These are phyloP conservation scores for Dynastes tityus DNA, from an alignment of 2,888 invertebrate genomes.

Conservation along the genomic window DNA sequence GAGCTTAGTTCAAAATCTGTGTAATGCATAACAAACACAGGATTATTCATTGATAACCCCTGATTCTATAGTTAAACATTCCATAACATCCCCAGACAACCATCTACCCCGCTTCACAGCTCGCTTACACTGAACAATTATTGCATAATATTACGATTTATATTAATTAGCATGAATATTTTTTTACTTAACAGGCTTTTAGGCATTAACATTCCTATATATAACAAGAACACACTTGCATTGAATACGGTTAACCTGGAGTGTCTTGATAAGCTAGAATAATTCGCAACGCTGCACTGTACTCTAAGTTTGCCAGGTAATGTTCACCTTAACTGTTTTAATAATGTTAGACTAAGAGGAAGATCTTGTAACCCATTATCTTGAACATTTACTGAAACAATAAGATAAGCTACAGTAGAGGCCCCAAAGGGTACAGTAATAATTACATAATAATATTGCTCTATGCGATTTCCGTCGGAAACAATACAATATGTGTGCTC, in stretches of 20 bases:
- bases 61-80: too few species aligned
- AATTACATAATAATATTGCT: slow-evolving; percentile 52
- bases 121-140: too few species aligned
- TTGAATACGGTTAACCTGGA: not conserved
- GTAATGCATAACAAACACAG: too few species aligned
- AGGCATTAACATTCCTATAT: too few species aligned
- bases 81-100: too few species aligned
- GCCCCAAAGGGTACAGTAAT: slow-evolving; percentile 46
- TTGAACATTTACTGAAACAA: slow-evolving; percentile 48
- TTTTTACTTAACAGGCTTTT: too few species aligned
- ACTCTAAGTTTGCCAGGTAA: slow-evolving; percentile 18
- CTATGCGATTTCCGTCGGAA: slow-evolving; percentile 44
- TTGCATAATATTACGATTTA: too few species aligned
- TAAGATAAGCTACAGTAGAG: slow-evolving; percentile 46
- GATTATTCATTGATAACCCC: too few species aligned
- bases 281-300: not conserved
- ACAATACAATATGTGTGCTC: slow-evolving; percentile 42
- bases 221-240: not conserved
- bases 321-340: slow-evolving; percentile 43
- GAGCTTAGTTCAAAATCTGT: too few species aligned
- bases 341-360: slow-evolving; percentile 44
- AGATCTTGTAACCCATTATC: slow-evolving; percentile 50
- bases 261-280: not conserved
- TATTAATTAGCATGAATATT: too few species aligned
- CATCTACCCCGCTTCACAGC: too few species aligned